phyloP scores from a whole-genome alignment of 2,888 invertebrate species.

The Hololepta plana region DNA sequence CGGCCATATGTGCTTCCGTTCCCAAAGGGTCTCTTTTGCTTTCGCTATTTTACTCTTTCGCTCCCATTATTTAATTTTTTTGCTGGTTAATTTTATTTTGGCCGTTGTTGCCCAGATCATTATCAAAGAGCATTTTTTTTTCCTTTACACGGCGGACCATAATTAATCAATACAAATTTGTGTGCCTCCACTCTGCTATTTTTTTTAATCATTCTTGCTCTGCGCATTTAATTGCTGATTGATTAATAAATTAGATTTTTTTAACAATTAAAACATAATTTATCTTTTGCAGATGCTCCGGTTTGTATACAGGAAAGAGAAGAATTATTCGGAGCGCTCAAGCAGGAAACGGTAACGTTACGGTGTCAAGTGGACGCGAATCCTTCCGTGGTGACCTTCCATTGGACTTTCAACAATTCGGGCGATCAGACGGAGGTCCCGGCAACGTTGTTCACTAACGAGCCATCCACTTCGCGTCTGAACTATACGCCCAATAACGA shows the following conservation, averaged over 20 bases:
- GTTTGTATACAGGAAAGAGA: constrained; percentile 60
- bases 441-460: constrained; percentile 42
- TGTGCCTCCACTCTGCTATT: too few relatives aligned
- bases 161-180: too few relatives aligned
- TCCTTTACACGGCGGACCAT: too few relatives aligned
- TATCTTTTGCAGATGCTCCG: constrained; percentile 43
- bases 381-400: constrained; percentile 68
- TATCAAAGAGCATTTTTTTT: too few relatives aligned
- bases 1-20: constrained; percentile 7
- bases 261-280: neutral
- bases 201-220: too few relatives aligned
- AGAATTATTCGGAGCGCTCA: constrained; percentile 69
- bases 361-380: constrained; percentile 79
- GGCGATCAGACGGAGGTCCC: constrained; percentile 70
- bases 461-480: constrained; percentile 50
- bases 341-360: constrained; percentile 72
- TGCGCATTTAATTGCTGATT: too few relatives aligned
- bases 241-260: too few relatives aligned
- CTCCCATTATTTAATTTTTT: neutral
- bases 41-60: constrained; percentile 1
- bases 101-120: too few relatives aligned
- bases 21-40: constrained; percentile 1
- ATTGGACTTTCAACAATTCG: constrained; percentile 87
- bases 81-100: too few relatives aligned
- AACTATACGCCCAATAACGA: constrained; percentile 77